Conservation (phyloP, 2,888 invertebrate species). For the Antheraea assamensis region DNA sequence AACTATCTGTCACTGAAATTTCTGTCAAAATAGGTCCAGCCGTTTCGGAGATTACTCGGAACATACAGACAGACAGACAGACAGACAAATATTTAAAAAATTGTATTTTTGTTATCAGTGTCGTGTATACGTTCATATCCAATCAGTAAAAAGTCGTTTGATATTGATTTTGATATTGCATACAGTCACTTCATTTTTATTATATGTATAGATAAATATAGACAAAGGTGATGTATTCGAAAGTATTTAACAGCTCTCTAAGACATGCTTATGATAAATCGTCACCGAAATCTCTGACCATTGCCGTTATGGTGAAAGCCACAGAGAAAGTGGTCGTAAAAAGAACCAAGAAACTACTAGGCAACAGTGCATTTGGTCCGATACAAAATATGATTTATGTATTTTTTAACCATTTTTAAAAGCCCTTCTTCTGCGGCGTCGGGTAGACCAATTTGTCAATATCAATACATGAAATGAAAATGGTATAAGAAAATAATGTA, state of each 20-base stretch:
- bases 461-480: too few species aligned
- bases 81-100: too few species aligned
- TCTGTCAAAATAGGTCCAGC: too few species aligned
- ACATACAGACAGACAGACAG: too few species aligned
- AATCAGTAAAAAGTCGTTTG: too few species aligned
- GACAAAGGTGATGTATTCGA: constrained; percentile 29
- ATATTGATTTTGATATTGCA: too few species aligned
- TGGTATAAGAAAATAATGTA: not conserved
- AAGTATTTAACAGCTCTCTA: constrained; percentile 28
- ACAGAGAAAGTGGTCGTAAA: constrained; percentile 57
- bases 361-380: constrained; percentile 39
- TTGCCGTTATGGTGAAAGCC: constrained; percentile 53
- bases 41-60: too few species aligned
- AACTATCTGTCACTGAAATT: too few species aligned
- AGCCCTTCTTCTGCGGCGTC: not conserved
- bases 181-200: too few species aligned
- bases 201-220: not conserved
- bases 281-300: constrained; percentile 39
- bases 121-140: too few species aligned
- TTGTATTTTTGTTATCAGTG: too few species aligned
- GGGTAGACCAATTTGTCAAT: not conserved
- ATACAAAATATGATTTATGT: constrained; percentile 18
- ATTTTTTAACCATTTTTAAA: not conserved
- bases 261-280: constrained; percentile 34
- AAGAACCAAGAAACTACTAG: constrained; percentile 46